Evolutionary conservation across 35 echinoderm and acorn worm species (phyloP).

Genomic region (Holothuria glaberrima): DNA sequence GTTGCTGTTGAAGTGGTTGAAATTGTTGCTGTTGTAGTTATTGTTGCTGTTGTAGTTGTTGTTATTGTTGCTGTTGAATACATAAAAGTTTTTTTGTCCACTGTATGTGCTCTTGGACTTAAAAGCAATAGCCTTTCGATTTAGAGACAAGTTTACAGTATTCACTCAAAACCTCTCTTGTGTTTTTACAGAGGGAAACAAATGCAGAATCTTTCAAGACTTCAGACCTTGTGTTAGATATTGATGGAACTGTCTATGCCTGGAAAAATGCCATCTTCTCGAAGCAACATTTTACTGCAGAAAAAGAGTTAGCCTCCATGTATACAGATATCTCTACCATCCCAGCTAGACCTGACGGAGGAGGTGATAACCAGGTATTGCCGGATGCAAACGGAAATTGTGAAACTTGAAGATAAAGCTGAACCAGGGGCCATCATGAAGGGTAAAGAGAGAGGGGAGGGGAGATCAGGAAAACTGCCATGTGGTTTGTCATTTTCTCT

Average conservation of each 20-base stretch:
- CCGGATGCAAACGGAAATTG: constrained; percentile 13
- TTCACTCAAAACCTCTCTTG: neutral
- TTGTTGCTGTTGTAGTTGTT: no score
- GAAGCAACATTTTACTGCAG: constrained; percentile 30
- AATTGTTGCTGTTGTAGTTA: no score
- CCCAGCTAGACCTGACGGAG: neutral
- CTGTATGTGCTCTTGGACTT: no score
- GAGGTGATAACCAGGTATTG: neutral
- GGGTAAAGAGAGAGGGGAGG: no score
- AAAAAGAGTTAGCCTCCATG: constrained; percentile 2
- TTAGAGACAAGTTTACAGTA: no score
- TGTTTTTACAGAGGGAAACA: constrained; percentile 19
- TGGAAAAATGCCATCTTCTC: constrained; percentile 56
- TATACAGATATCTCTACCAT: constrained; percentile 46
- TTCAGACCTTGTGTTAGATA: constrained; percentile 12
- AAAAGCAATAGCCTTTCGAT: no score
- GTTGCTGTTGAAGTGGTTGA: no score
- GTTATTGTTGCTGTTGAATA: no score
- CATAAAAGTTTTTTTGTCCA: no score
- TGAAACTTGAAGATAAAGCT: neutral
- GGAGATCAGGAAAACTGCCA: no score
- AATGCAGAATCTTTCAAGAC: constrained; percentile 31
- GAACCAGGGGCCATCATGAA: no score
- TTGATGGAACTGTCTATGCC: neutral
- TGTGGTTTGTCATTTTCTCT: no score